A percentile compares a stretch with the other conserved stretches of the same genome.
Evolutionary conservation across 2,797 vertebrate genomes (phyloP).

Genomic region (Galagoides demidoff): DNA sequence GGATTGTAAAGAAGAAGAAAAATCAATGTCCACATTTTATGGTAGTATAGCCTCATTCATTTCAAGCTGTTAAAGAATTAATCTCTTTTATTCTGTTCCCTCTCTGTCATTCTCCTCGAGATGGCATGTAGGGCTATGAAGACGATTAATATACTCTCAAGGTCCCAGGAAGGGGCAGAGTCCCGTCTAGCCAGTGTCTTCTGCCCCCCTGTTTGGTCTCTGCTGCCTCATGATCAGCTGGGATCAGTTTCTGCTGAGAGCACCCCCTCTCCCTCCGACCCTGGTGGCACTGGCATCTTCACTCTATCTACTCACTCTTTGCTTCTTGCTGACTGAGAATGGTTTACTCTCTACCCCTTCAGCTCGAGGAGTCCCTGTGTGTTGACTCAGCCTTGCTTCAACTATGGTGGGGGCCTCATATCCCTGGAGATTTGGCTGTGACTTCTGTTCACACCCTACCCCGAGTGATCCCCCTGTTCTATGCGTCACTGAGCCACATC

Average conservation of each 20-base stretch:
- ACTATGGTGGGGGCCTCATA: background rate
- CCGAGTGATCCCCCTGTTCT: background rate
- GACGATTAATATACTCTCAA: background rate
- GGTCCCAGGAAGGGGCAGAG: background rate
- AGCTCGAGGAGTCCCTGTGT: background rate
- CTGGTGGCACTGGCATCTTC: background rate
- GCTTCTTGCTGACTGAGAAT: background rate
- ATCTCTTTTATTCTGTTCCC: background rate
- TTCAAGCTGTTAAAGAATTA: background rate
- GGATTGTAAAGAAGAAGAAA: background rate
- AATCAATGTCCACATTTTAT: background rate
- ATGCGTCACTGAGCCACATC: background rate
- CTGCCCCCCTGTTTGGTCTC: background rate
- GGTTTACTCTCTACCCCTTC: background rate
- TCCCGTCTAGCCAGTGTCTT: background rate
- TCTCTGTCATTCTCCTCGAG: background rate
- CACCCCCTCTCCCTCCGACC: background rate
- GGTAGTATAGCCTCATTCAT: background rate
- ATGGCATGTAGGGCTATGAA: background rate
- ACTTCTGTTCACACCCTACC: background rate
- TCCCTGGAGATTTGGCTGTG: background rate
- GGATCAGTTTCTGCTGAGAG: background rate
- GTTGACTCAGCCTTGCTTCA: background rate
- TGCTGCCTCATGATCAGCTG: background rate
- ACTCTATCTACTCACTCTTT: background rate